Base-by-base conservation (phyloP, 2,113 vertebrate species). In the Platysteira castanea region DNA sequence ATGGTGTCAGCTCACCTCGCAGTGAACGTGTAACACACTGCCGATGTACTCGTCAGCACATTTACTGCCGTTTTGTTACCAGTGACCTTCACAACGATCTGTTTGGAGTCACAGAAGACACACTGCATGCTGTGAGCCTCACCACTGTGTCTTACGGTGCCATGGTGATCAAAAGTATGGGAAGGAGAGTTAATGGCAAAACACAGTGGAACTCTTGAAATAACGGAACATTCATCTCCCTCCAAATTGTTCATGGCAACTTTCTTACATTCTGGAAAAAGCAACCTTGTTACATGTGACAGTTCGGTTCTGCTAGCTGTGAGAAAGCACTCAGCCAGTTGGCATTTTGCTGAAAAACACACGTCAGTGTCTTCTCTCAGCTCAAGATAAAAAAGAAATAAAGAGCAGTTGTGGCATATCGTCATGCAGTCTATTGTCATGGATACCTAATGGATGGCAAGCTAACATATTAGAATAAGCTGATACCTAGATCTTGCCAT, bases 21-120 rank as follows among this genome's bases (percentile, higher is more conserved):
- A 15, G 37, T 54, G 47, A 50, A 10, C 7, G 5, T 33, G 7
- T 54, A 50, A 53, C 28, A 33, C 12, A 2, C 44, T 44, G 8
- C 37, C 23, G 0, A 0, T 56, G 17, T 71, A n/a, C 11, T 79
- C 0, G 2, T 44, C 35, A 67, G 21, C 35, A 71, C 12, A 2
- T 52, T 60, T 67, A 23, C 27, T 44, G 28, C 33, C 15, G 3
- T 44, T 88, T 92, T 69, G 18, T 17, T 41, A n/a, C 23, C 9
- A 46, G 1, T 28, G 50, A 35, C n/a, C 21, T 90, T 69, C 68
- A 53, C 12, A 56, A 27, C 27, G 6, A 57, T 27, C 27, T 15
- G 2, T 24, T 9, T 11, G 33, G 9, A 61, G 33, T 42, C 33
- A 42, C 31, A 60, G 54, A 46, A 67, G 37, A 44, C 27, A 70